Evolutionary conservation across 1,140 invertebrate species (phyloP), one percentile per base, ranked within the genome.

Genomic region (Campodea augens): DNA sequence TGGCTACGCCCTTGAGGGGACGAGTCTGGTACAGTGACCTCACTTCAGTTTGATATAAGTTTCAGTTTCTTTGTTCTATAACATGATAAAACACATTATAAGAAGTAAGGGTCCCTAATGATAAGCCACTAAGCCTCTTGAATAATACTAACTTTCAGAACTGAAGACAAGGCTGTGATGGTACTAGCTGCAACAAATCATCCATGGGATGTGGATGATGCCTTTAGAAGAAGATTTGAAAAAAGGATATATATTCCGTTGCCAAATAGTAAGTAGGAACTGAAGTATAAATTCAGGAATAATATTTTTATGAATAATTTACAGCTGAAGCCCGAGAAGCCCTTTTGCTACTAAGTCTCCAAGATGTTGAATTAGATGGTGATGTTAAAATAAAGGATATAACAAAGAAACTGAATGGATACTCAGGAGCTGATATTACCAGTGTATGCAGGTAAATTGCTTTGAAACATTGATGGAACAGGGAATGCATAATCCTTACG

Each of bases 201-300:
- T 59, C 78, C 78, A 2, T 81, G 78, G 78, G 75, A 78, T 52
- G 65, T 81, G 39, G 78, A 81, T 54, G 77, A 79, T 52, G 78
- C 77, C 20, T 64, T 80, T 32, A 57, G 75, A 41, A 61, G 78
- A n/a, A n/a, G n/a, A n/a, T n/a, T n/a, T n/a, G n/a, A n/a, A n/a
- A n/a, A n/a, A n/a, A n/a, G n/a, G n/a, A 50, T 60, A 78, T 41
- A 67, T 81, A 46, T 78, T 81, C 52, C 80, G 80, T 55, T 57
- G 78, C n/a, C n/a, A n/a, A n/a, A n/a, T n/a, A n/a, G n/a, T n/a
- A n/a, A n/a, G n/a, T n/a, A n/a, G n/a, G n/a, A n/a, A n/a, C n/a
- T n/a, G n/a, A n/a, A n/a, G n/a, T n/a, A n/a, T n/a, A n/a, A n/a
- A n/a, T n/a, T n/a, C n/a, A n/a, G n/a, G n/a, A n/a, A n/a, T 42